Conservation (phyloP, 2,113 vertebrate genomes). For the Cacatua alba region DNA sequence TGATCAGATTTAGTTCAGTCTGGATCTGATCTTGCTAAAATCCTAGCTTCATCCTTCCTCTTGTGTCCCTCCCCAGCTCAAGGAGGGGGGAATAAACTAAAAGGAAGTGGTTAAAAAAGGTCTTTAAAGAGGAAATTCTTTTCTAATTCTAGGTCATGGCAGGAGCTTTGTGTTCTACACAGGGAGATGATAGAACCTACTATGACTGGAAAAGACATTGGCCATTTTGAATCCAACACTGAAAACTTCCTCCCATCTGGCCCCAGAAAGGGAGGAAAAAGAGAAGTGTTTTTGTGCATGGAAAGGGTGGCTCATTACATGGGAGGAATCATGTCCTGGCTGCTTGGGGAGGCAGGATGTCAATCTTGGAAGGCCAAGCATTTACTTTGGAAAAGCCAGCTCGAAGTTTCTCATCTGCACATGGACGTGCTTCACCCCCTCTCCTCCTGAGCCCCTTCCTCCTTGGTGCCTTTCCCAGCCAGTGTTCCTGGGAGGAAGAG, state of each 20-base stretch:
- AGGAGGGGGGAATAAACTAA: background rate
- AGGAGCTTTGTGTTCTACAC: background rate
- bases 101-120: background rate
- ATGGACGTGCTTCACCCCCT: background rate
- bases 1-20: background rate
- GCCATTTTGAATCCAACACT: background rate
- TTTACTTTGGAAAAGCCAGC: background rate
- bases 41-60: background rate
- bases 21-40: background rate
- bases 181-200: background rate
- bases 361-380: background rate
- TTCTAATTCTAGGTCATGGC: background rate
- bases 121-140: background rate
- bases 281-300: background rate
- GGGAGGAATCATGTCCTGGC: background rate
- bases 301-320: background rate
- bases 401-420: background rate
- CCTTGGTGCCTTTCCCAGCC: background rate
- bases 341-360: background rate
- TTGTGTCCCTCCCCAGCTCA: background rate
- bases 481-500: background rate
- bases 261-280: background rate
- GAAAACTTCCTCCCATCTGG: slow-evolving; percentile 8
- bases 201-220: slow-evolving; percentile 40
- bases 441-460: background rate